Base-by-base conservation (phyloP, 2,888 invertebrate species). In the Cremastobaeus sp. region DNA sequence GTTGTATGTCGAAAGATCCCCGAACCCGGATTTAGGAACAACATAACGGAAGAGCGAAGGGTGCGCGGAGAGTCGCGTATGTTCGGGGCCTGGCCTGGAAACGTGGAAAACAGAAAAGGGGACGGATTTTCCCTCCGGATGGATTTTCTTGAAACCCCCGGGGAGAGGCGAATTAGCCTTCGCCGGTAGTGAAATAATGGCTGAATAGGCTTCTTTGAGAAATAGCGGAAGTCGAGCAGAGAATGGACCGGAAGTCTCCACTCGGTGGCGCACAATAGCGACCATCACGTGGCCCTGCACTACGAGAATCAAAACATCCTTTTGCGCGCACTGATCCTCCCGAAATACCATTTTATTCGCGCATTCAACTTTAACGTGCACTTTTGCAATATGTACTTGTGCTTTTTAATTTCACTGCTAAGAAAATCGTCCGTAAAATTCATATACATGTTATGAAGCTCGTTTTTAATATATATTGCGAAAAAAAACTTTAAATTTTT, bases 191-290 rank as follows among this genome's bases (percentile, higher is more conserved):
- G 80, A 81, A 83, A 82, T 82, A 83, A 83, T 81, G 80, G 78
- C 75, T 84, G 83, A 83, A 84, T 83, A 80, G 79, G 78, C 79
- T 81, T 79, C 81, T 82, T 83, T 81, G 79, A 83, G 82, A 82
- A 83, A 83, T 83, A 82, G 78, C 84, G 84, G 84, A 84, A 84
- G 84, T 84, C 82, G 77, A 55, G 68, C 69, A 73, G 80, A 83
- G 83, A 84, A 84, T 84, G 79, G 79, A 81, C 83, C 84, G 84
- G 84, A 84, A 83, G 82, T 81, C 80, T 82, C 83, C 82, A 82
- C 82, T 83, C 80, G 77, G 77, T 65, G 65, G 69, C 60, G 72
- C 64, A 81, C 80, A 81, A 81, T 79, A 55, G 70, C 74, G 48
- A 75, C 77, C 78, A 76, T 70, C 69, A 77, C 76, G 76, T 78